Conservation (phyloP, 2,113 vertebrate species). For the Aplodontia rufa region DNA sequence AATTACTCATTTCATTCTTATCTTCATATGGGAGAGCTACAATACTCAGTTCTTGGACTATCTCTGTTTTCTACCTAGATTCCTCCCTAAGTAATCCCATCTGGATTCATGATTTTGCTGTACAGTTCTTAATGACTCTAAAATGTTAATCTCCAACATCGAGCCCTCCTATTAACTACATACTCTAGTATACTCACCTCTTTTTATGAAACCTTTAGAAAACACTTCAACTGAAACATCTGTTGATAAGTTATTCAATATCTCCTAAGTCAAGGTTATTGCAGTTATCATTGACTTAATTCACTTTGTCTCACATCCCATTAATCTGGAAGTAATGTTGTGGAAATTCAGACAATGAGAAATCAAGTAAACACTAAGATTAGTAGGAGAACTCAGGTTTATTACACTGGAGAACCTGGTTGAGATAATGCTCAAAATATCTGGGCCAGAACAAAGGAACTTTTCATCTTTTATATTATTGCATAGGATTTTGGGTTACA, state of each 20-base stretch:
- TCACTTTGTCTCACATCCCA: neutral
- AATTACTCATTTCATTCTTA: neutral
- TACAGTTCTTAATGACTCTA: neutral
- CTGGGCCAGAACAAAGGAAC: no score
- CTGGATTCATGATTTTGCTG: no score
- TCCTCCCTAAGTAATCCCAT: neutral
- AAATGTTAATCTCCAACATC: neutral
- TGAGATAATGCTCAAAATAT: no score
- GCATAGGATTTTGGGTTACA: no score
- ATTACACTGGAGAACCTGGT: no score
- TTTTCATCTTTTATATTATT: no score
- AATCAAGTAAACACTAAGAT: no score
- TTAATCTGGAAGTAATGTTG: no score
- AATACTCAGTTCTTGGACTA: neutral
- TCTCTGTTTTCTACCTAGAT: neutral
- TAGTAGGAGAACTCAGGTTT: no score
- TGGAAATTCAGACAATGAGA: no score
- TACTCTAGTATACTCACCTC: neutral
- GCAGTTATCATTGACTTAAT: neutral
- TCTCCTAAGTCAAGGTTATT: neutral
- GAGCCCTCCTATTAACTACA: neutral
- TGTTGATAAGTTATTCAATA: neutral
- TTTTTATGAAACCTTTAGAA: neutral
- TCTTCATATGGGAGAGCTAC: neutral
- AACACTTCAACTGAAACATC: neutral